These are phyloP conservation scores for Cataglyphis rosenhaueri DNA, from an alignment of 2,888 invertebrate species.

Conservation along the genomic window DNA sequence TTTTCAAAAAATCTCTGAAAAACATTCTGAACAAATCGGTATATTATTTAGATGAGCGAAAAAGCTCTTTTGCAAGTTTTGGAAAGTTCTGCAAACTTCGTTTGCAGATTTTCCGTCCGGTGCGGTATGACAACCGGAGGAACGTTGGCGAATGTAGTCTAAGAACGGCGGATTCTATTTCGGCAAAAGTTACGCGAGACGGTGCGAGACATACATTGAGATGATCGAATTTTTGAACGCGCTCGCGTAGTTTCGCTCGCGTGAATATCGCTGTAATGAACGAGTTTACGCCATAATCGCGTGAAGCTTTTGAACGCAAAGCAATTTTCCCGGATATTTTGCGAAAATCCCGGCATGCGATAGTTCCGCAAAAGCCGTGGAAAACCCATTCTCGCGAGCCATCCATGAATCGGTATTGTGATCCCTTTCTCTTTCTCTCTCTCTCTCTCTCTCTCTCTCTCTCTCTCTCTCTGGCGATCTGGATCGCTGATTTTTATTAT, in stretches of 20 bases:
- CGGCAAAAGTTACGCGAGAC: slow-evolving; percentile 18
- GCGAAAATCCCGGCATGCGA: slow-evolving; percentile 28
- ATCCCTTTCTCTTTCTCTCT: not conserved
- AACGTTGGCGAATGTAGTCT: not conserved
- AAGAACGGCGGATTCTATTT: slow-evolving; percentile 4
- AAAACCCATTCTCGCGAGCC: slow-evolving; percentile 57
- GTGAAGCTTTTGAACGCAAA: slow-evolving; percentile 52
- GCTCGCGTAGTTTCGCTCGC: slow-evolving; percentile 20
- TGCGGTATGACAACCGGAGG: not conserved
- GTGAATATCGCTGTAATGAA: slow-evolving; percentile 46
- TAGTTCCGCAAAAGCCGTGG: slow-evolving; percentile 40
- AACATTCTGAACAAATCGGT: not conserved
- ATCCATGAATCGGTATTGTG: slow-evolving; percentile 29
- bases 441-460: too few species aligned
- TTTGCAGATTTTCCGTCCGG: slow-evolving; percentile 21
- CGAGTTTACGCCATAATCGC: slow-evolving; percentile 49
- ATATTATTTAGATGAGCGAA: not conserved
- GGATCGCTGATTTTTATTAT: not conserved
- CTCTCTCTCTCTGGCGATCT: not conserved
- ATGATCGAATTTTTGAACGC: slow-evolving; percentile 48
- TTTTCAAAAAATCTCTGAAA: not conserved
- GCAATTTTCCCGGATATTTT: slow-evolving; percentile 48
- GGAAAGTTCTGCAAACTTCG: not conserved
- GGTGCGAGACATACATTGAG: slow-evolving; percentile 14
- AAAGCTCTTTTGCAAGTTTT: not conserved